Conservation (phyloP, 1,140 invertebrate genomes). For the Paramacrobiotus metropolitanus region DNA sequence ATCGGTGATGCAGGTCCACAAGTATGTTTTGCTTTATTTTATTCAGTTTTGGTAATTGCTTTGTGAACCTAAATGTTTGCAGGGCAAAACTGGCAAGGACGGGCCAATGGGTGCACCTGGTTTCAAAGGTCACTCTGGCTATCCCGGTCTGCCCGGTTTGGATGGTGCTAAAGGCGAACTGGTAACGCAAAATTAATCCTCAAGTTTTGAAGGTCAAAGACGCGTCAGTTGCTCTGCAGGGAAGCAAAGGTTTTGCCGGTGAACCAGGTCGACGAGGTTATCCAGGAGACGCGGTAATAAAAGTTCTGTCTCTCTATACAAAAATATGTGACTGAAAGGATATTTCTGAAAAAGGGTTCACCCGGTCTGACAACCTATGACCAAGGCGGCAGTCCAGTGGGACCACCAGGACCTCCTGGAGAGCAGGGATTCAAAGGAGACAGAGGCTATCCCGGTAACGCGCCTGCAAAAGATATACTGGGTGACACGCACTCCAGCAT, state of each 20-base stretch:
- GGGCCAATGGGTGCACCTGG: background rate
- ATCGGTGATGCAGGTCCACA: background rate
- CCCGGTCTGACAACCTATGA: background rate
- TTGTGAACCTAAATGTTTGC: too few relatives aligned
- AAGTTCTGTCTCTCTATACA: background rate
- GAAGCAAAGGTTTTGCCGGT: background rate
- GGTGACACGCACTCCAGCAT: too few relatives aligned
- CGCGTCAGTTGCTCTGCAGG: background rate
- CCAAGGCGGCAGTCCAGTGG: background rate
- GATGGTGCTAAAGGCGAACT: background rate
- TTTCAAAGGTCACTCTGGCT: background rate
- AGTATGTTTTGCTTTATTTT: background rate
- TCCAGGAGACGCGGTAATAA: background rate
- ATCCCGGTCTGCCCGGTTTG: background rate
- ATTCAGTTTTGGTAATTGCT: too few relatives aligned
- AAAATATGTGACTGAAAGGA: too few relatives aligned
- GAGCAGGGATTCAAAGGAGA: background rate
- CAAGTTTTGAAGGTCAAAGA: background rate
- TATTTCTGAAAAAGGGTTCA: too few relatives aligned
- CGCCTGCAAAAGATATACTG: too few relatives aligned
- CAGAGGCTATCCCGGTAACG: background rate
- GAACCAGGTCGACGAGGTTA: background rate
- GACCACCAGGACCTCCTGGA: background rate
- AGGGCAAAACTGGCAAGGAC: conserved; percentile 1
- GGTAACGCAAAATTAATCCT: too few relatives aligned